Conservation (phyloP, 2,888 invertebrate genomes). For the Ceriagrion tenellum region DNA sequence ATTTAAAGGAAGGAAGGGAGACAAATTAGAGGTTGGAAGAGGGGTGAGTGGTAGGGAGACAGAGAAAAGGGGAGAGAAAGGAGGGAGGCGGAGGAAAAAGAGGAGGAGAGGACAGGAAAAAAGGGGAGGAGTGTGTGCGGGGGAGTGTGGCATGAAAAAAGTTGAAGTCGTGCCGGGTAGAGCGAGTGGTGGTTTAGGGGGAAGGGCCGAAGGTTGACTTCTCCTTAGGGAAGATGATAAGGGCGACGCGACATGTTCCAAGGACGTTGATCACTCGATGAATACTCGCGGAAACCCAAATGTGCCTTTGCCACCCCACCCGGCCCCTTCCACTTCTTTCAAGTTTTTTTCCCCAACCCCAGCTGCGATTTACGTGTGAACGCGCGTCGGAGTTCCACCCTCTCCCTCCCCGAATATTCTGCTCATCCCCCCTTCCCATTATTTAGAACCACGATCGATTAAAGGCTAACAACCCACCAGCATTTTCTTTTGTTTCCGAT, state of each 20-base stretch:
- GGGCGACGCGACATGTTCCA: slow-evolving; percentile 13
- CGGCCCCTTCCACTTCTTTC: not conserved
- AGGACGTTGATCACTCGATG: slow-evolving; percentile 22
- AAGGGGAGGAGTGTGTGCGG: too few species aligned
- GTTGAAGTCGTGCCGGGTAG: not conserved
- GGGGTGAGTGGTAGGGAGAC: not conserved
- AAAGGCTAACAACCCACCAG: not conserved
- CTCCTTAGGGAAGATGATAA: not conserved
- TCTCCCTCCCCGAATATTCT: not conserved
- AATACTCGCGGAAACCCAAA: slow-evolving; percentile 17
- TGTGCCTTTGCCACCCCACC: not conserved
- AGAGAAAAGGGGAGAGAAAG: not conserved
- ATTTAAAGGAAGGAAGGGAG: slow-evolving; percentile 54
- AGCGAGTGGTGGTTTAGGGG: too few species aligned
- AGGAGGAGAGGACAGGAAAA: not conserved
- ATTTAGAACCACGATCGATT: not conserved
- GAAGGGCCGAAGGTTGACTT: slow-evolving; percentile 1
- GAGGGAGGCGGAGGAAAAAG: not conserved
- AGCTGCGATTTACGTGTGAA: not conserved
- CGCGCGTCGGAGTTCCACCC: not conserved
- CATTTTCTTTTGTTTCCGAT: not conserved
- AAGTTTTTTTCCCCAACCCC: not conserved
- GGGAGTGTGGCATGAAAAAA: not conserved
- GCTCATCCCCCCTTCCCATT: not conserved
- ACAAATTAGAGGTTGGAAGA: slow-evolving; percentile 57